Conservation (phyloP, 2,113 vertebrate species). For the Ageneiosus marmoratus region DNA sequence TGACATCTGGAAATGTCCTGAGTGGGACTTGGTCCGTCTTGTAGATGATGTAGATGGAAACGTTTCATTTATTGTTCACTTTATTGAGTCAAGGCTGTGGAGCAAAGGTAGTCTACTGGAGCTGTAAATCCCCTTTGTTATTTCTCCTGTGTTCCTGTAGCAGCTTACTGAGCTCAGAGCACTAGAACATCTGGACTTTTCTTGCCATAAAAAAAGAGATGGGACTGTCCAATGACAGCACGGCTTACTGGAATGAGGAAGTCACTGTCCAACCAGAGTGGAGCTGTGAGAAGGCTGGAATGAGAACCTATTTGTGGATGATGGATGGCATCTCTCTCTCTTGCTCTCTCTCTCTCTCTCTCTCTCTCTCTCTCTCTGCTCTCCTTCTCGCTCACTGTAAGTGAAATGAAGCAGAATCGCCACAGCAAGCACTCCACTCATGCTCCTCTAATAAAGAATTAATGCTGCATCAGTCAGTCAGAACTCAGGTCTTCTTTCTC, state of each 20-base stretch:
- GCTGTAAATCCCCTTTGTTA: constrained; percentile 1
- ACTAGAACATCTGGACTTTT: constrained; percentile 10
- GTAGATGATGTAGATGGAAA: not conserved
- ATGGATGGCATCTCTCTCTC: constrained; percentile 57
- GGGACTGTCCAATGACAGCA: constrained; percentile 63
- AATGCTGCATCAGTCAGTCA: constrained; percentile 64
- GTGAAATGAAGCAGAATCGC: constrained; percentile 61
- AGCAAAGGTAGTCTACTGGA: not conserved
- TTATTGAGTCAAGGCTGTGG: not conserved
- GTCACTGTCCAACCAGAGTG: constrained; percentile 61
- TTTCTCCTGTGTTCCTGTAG: not conserved
- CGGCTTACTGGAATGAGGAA: constrained; percentile 38
- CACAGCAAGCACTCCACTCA: constrained; percentile 48
- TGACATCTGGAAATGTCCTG: not conserved
- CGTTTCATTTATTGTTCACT: not conserved
- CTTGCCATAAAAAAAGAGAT: not conserved
- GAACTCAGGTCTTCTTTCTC: constrained; percentile 62
- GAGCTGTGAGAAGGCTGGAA: constrained; percentile 18
- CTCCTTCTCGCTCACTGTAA: constrained; percentile 42
- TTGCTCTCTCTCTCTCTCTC: constrained; percentile 41
- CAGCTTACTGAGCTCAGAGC: not conserved
- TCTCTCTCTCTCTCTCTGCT: constrained; percentile 50
- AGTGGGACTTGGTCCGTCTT: not conserved
- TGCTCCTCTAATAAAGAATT: constrained; percentile 66
- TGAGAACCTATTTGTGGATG: constrained; percentile 51